phyloP scores from a whole-genome alignment of 2,797 vertebrate genomes.

The Helarctos malayanus region DNA sequence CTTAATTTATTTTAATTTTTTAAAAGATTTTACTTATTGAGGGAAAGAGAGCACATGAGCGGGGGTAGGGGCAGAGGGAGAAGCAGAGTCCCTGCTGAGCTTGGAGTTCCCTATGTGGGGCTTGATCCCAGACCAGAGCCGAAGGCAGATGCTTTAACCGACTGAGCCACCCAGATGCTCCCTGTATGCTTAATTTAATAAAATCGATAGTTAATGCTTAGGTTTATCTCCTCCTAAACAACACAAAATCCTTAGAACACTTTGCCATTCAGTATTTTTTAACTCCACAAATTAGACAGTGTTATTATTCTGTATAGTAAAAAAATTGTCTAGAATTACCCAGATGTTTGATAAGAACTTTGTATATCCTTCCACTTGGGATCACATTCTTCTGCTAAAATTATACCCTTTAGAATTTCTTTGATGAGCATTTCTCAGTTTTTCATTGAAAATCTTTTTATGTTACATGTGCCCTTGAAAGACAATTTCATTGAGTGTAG shows the following conservation, averaged over 20 bases:
- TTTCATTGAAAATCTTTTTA: not conserved
- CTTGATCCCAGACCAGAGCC: not conserved
- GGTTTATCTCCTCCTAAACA: not conserved
- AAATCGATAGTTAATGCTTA: not conserved
- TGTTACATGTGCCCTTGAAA: not conserved
- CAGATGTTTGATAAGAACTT: not conserved
- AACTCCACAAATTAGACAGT: not conserved
- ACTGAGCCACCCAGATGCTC: not conserved
- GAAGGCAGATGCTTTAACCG: not conserved
- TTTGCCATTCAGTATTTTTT: not conserved
- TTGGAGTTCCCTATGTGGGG: not conserved
- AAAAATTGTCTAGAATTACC: not conserved
- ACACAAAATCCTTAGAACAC: not conserved
- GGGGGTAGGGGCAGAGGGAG: not conserved
- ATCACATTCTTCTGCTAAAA: not conserved
- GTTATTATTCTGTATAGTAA: not conserved
- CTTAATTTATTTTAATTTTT: not conserved
- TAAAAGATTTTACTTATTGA: not conserved
- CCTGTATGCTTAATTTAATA: not conserved
- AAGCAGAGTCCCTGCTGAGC: not conserved
- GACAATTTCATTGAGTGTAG: not conserved
- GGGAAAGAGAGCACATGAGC: not conserved
- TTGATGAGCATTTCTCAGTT: not conserved
- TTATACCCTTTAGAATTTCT: not conserved
- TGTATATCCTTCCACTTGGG: not conserved